These are phyloP conservation scores for Cecidostiba fungosa DNA, from an alignment of 2,888 invertebrate genomes.

Conservation along the genomic window DNA sequence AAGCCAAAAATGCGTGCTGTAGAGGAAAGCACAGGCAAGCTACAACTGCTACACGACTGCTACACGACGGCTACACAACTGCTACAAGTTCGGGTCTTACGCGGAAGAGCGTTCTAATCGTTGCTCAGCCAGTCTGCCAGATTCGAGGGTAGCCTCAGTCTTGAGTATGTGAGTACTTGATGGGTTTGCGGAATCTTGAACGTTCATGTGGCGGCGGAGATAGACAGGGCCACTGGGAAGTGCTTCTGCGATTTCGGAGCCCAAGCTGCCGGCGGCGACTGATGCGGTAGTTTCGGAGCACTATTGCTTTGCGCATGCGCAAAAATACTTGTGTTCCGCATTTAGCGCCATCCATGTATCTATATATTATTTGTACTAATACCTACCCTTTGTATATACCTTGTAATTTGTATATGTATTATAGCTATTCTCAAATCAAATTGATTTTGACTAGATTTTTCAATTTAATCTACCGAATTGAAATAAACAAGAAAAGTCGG, in stretches of 20 bases:
- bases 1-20: conserved; percentile 37
- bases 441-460: too few relatives aligned
- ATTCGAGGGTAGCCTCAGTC: conserved; percentile 5
- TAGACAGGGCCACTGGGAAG: background rate
- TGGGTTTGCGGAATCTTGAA: background rate
- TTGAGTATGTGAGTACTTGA: conserved; percentile 22
- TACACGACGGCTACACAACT: background rate
- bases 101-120: conserved; percentile 29
- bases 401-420: too few relatives aligned
- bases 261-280: background rate
- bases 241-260: too few relatives aligned
- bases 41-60: conserved; percentile 10
- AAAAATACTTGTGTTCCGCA: too few relatives aligned
- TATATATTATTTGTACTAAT: too few relatives aligned
- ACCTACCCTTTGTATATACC: too few relatives aligned
- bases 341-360: too few relatives aligned
- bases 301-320: too few relatives aligned
- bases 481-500: too few relatives aligned
- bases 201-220: background rate
- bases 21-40: conserved; percentile 11
- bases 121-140: conserved; percentile 5
- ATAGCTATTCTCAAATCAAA: too few relatives aligned
- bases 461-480: too few relatives aligned
- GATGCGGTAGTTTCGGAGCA: too few relatives aligned
- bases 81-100: background rate